Evolutionary conservation across 2,888 invertebrate genomes (phyloP), one percentile per base, ranked within the genome.

Genomic region (Chaitophorus viminalis): DNA sequence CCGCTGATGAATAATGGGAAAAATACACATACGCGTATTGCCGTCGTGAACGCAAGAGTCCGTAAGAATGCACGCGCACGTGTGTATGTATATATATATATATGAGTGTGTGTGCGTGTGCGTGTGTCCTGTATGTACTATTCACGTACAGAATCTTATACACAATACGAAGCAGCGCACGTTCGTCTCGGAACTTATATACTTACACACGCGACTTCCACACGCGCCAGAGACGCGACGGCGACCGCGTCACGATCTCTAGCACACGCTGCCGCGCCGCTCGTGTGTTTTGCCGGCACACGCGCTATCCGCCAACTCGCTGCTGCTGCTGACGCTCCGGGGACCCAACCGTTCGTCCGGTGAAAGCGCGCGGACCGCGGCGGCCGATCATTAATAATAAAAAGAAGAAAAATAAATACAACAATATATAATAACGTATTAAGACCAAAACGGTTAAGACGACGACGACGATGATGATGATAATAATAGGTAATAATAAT

Each of bases 201-300:
- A 39, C 6, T 3, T 39, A 46, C 46, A 9, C 9, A n/a, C 39
- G 84, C 52, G 68, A 87, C 70, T 75, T 39, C 6, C 76, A 78
- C 79, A 33, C 78, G 84, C 84, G 46, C 46, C 25, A 18, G 39
- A 9, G 31, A 54, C 68, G 54, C 78, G 70, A 36, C 78, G 76
- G 18, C 79, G 78, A 31, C 78, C 18, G n/a, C 65, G 87, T 87
- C 87, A 87, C 87, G 87, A 87, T 81, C 75, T 87, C 81, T 54
- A 87, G 87, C 87, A 87, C 87, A 81, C 87, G 87, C 74, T 60
- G 78, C n/a, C 87, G 87, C 74, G 60, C 72, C n/a, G 72, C 46
- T 46, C 72, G 52, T 68, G 86, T 72, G 86, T 79, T 79, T 39
- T 31, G 86, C 72, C 79, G 60, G 79, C 33, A 8, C 46, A 46